Base-by-base conservation (phyloP, 2,113 vertebrate genomes). In the Peromyscus polionotus region DNA sequence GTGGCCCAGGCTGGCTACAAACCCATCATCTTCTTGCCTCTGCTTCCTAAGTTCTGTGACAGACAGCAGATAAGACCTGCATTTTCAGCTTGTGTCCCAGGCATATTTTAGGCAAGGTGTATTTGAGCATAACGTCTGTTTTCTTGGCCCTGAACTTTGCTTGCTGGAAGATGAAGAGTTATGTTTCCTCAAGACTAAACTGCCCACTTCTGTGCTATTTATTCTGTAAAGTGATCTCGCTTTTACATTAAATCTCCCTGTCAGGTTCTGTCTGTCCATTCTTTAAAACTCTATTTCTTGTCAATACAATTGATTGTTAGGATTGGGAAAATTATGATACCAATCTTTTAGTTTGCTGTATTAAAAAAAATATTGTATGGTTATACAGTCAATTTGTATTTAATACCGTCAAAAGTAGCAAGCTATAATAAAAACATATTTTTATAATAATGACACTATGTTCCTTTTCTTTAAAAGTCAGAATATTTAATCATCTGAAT, bases 341-440 rank as follows among this genome's bases (percentile, higher is more conserved):
- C 31, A 87, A 94, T 12, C 73, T 89, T 96, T 91, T 92, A 92
- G 93, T 90, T 54, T 87, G 67, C 20, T 87, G 10, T 65, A 24
- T 59, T 59, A 92, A 93, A 92, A 93, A 90, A 75, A 86, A 87
- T 84, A 22, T 63, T 63, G 33, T 11, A 57, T 39, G 80, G n/a
- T 36, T 89, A 92, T 13, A 57, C 91, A 93, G 51, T 92, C n/a
- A 80, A 39, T 92, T 86, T 80, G 12, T 4, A 26, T 33, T 94
- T 93, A 79, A 91, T 88, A 94, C 93, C 91, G n/a, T 75, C 59
- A 93, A 94, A 92, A 94, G 75, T 57, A 95, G 76, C 59, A 86
- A 77, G 90, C 48, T 95, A 28, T 73, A 96, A 90, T 80, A 65
- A 31, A 48, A 61, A 96, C 90, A 45, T 86, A 77, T 94, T 91